These are phyloP conservation scores for Hirtodrosophila duncani DNA, from an alignment of 2,888 invertebrate species.

Conservation along the genomic window DNA sequence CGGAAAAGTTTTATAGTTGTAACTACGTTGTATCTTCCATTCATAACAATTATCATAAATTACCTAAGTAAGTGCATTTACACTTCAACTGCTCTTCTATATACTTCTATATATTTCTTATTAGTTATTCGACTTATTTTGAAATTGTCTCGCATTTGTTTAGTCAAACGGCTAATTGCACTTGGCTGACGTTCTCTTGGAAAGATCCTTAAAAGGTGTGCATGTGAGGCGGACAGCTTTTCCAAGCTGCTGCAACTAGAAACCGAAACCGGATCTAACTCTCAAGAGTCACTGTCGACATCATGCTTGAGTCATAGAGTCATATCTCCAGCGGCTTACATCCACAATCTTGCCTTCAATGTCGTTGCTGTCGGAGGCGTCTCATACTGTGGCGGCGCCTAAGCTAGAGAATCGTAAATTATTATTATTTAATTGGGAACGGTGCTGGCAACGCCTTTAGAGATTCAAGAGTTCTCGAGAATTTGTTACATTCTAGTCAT, in stretches of 20 bases:
- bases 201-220: constrained; percentile 51
- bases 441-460: constrained; percentile 59
- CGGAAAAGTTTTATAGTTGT: no score
- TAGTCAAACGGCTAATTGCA: constrained; percentile 52
- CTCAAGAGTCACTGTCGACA: constrained; percentile 30
- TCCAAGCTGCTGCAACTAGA: constrained; percentile 9
- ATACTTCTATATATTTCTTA: no score
- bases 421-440: constrained; percentile 67
- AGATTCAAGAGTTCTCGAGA: constrained; percentile 13
- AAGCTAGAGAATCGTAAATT: constrained; percentile 68
- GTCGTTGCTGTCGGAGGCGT: constrained; percentile 35
- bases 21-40: no score
- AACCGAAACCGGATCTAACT: constrained; percentile 56
- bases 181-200: constrained; percentile 32
- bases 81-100: no score
- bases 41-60: no score
- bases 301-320: constrained; percentile 29
- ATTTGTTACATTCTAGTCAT: constrained; percentile 41
- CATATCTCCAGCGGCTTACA: constrained; percentile 9
- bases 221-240: constrained; percentile 37
- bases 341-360: no score
- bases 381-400: constrained; percentile 55
- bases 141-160: constrained; percentile 64
- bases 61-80: no score
- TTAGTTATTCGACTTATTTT: no score